phyloP scores from a whole-genome alignment of 2,797 vertebrate genomes.

The Periophthalmus magnuspinnatus region DNA sequence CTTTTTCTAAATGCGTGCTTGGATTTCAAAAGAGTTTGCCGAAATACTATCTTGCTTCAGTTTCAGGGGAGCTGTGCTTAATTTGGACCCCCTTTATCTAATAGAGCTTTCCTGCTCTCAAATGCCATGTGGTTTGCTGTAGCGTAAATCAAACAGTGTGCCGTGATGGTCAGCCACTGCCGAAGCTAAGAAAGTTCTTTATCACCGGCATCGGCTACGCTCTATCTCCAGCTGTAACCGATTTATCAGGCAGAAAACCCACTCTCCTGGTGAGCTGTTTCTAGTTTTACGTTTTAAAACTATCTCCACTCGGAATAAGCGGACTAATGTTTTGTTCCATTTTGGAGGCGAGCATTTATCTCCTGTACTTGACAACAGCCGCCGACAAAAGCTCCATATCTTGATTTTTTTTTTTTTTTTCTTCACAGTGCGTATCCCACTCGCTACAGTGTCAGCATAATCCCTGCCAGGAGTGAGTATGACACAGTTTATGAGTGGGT shows the following conservation, averaged over 20 bases:
- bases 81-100: slow-evolving; percentile 71
- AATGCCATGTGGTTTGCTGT: slow-evolving; percentile 67
- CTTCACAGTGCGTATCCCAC: slow-evolving; percentile 51
- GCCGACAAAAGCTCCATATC: slow-evolving; percentile 58
- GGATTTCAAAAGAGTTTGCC: slow-evolving; percentile 70
- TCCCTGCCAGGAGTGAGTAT: slow-evolving; percentile 62
- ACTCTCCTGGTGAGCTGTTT: slow-evolving; percentile 39
- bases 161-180: slow-evolving; percentile 42
- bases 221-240: slow-evolving; percentile 52
- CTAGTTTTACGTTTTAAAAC: slow-evolving; percentile 36
- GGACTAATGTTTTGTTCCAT: slow-evolving; percentile 6
- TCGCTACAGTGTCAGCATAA: slow-evolving; percentile 62
- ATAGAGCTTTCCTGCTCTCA: slow-evolving; percentile 61
- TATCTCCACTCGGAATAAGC: slow-evolving; percentile 5
- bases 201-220: slow-evolving; percentile 36
- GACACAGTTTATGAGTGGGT: slow-evolving; percentile 15
- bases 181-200: slow-evolving; percentile 47
- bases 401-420: slow-evolving; percentile 43
- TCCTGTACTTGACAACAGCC: slow-evolving; percentile 45
- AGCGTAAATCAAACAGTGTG: slow-evolving; percentile 59
- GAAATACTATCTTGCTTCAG: slow-evolving; percentile 70
- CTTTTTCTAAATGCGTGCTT: slow-evolving; percentile 60
- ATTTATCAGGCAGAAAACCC: slow-evolving; percentile 47
- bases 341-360: slow-evolving; percentile 45
- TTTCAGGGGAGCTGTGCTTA: slow-evolving; percentile 67